Conservation (phyloP, 2,888 invertebrate species). For the Frankliniella intonsa region DNA sequence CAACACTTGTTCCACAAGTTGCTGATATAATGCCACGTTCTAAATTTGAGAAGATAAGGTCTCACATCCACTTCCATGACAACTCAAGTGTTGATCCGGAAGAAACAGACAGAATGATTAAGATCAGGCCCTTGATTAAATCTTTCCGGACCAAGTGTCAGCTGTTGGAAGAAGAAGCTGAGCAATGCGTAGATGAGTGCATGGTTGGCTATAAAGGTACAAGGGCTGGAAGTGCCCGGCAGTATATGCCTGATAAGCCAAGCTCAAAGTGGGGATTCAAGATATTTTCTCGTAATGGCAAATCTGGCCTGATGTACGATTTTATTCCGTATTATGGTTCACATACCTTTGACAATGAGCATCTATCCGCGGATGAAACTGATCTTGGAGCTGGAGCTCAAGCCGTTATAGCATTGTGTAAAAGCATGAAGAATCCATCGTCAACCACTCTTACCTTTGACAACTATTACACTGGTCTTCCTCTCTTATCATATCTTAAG, state of each 20-base stretch:
- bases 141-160: background rate
- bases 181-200: background rate
- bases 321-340: background rate
- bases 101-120: background rate
- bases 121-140: background rate
- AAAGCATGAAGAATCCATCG: background rate
- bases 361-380: background rate
- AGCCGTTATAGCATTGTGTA: background rate
- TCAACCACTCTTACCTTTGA: background rate
- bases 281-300: background rate
- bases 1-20: background rate
- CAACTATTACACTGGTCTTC: background rate
- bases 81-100: too few species aligned
- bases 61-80: background rate
- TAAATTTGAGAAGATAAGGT: background rate
- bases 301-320: background rate
- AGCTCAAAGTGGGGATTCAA: background rate
- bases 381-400: background rate
- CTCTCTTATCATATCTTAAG: background rate
- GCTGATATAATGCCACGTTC: background rate
- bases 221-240: background rate
- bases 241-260: background rate
- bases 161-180: background rate
- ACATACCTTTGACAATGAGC: background rate
- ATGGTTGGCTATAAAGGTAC: background rate